Percentiles rank a stretch among this genome's conserved stretches.
phyloP scores from a whole-genome alignment of 2,113 vertebrate species.

The Trichechus manatus region DNA sequence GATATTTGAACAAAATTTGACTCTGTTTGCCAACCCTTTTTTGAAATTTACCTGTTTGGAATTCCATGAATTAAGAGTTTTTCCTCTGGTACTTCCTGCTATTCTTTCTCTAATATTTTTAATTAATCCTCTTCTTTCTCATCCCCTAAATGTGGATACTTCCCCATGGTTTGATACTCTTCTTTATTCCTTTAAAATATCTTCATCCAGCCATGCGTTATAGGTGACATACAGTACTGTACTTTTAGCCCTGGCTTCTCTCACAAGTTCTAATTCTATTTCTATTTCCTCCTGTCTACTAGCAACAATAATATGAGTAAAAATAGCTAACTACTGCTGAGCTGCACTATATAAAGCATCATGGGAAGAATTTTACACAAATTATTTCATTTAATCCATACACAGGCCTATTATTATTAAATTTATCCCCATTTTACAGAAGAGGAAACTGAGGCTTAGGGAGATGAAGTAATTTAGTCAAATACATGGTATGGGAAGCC shows the following conservation, averaged over 20 bases:
- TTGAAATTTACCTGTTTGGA: background rate
- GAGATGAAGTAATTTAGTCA: background rate
- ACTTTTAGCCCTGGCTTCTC: background rate
- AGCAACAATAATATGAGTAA: background rate
- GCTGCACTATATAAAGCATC: background rate
- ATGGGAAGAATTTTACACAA: background rate
- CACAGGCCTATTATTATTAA: background rate
- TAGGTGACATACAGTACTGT: background rate
- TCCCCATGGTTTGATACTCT: background rate
- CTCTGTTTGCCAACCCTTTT: background rate
- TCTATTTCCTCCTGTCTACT: background rate
- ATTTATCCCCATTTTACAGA: background rate
- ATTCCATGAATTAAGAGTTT: background rate
- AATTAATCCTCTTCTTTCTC: background rate
- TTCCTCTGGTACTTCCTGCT: background rate
- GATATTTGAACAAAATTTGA: conserved; percentile 16
- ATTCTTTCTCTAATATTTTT: background rate
- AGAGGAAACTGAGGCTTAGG: background rate
- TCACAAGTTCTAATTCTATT: background rate
- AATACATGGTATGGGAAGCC: background rate
- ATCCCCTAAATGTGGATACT: background rate
- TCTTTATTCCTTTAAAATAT: background rate
- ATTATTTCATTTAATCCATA: background rate
- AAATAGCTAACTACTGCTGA: background rate
- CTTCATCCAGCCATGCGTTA: background rate